Base-by-base conservation (phyloP, 2,888 invertebrate genomes). In the Apamea sordens region DNA sequence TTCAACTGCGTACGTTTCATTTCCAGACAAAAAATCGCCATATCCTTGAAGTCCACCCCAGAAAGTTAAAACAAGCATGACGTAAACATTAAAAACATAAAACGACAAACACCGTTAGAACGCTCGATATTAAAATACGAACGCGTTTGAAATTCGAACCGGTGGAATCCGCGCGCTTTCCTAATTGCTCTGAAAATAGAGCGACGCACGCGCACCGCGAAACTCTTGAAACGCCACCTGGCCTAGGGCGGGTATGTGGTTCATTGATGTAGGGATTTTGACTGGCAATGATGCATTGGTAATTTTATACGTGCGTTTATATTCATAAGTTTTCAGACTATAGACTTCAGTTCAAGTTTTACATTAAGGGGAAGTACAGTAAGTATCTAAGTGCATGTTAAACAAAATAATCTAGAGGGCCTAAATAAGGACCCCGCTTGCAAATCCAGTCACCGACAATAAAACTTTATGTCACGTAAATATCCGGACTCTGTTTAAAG, bases 131-230 rank as follows among this genome's bases (percentile, higher is more conserved):
- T 86, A 85, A 90, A 88, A 89, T 86, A 84, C 86, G 84, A 86
- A 85, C 85, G 76, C 92, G 92, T 95, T 95, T 94, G 96, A 94
- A 94, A 96, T 91, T 64, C 77, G 94, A 96, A 87, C 87, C 91
- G 86, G 86, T 88, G 88, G 90, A 92, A 92, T 92, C 90, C 82
- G 90, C 88, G 91, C 90, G 92, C 92, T 94, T 94, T 92, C 91
- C 92, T 96, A 95, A 96, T 96, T 95, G 95, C 94, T 92, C 94
- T 92, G 91, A 89, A 95, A 96, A 96, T 96, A 96, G 95, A 91
- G 78, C 84, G 84, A 79, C 88, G 86, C 90, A 87, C 86, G 86
- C 84, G 89, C 91, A 89, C 86, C 82, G 89, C 90, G 53, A 90
- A 91, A 90, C 89, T 88, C 85, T 81, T 80, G 79, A 85, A 77